A percentile compares a stretch with the other conserved stretches of the same genome.
Evolutionary conservation across 2,113 vertebrate species (phyloP).

Genomic region (Hyaena hyaena): DNA sequence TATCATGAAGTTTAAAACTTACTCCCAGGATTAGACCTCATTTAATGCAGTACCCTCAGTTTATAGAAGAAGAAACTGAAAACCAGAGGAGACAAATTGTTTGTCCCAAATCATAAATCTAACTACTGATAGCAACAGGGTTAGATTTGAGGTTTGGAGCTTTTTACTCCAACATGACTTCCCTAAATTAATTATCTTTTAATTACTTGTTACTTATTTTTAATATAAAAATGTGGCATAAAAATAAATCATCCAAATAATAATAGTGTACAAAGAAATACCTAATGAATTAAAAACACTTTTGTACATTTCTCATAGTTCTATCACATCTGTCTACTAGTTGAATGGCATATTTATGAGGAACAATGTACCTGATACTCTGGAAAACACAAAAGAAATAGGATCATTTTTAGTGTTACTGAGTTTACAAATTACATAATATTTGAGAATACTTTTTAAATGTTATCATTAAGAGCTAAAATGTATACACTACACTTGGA

Average conservation of each 20-base stretch:
- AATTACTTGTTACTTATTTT: background rate
- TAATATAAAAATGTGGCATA: background rate
- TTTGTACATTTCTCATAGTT: conserved; percentile 15
- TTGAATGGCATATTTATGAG: background rate
- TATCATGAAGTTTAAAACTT: background rate
- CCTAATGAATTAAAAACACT: conserved; percentile 4
- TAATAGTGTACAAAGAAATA: background rate
- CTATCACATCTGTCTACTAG: background rate
- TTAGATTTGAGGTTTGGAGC: background rate
- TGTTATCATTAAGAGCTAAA: background rate
- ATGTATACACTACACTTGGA: background rate
- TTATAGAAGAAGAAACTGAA: background rate
- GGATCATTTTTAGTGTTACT: background rate
- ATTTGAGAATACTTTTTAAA: background rate
- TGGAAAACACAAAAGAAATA: background rate
- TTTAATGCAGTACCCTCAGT: background rate
- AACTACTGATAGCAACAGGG: background rate
- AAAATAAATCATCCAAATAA: background rate
- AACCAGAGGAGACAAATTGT: background rate
- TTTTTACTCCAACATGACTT: background rate
- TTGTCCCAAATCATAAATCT: background rate
- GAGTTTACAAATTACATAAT: background rate
- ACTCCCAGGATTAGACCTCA: background rate
- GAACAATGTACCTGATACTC: background rate
- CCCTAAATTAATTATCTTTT: background rate